phyloP scores from a whole-genome alignment of 2,113 vertebrate genomes.

The Syngnathus scovelli region DNA sequence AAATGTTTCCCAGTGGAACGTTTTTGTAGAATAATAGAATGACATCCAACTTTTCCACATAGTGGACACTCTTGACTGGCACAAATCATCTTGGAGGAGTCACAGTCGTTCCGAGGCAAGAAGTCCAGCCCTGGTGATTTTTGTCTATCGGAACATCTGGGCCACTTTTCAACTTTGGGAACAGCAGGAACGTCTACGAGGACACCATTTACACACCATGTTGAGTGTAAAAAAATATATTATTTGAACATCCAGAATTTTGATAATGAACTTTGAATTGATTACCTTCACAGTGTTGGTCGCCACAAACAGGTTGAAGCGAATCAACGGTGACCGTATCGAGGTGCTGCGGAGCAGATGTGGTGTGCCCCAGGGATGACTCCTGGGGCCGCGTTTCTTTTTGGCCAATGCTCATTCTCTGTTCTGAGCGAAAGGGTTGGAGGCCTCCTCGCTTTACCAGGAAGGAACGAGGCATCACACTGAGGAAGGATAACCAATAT shows the following conservation, averaged over 20 bases:
- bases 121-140: constrained; percentile 2
- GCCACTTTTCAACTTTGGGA: constrained; percentile 16
- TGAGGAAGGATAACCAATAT: neutral
- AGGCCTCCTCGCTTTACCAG: constrained; percentile 67
- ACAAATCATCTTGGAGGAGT: constrained; percentile 30
- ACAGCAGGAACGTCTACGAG: constrained; percentile 18
- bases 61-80: constrained; percentile 45
- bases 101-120: constrained; percentile 26
- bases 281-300: constrained; percentile 1
- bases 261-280: neutral
- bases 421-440: constrained; percentile 29
- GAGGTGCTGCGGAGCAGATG: constrained; percentile 1
- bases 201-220: too few relatives aligned
- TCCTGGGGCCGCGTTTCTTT: constrained; percentile 17
- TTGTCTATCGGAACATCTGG: constrained; percentile 25
- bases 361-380: constrained; percentile 22
- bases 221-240: neutral
- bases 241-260: neutral
- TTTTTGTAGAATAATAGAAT: neutral
- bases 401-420: constrained; percentile 11
- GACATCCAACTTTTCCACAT: constrained; percentile 54
- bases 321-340: neutral
- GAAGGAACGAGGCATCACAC: constrained; percentile 71
- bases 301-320: constrained; percentile 10
- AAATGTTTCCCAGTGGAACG: neutral